Evolutionary conservation across 2,888 invertebrate species (phyloP).

Genomic region (Panorpa germanica): DNA sequence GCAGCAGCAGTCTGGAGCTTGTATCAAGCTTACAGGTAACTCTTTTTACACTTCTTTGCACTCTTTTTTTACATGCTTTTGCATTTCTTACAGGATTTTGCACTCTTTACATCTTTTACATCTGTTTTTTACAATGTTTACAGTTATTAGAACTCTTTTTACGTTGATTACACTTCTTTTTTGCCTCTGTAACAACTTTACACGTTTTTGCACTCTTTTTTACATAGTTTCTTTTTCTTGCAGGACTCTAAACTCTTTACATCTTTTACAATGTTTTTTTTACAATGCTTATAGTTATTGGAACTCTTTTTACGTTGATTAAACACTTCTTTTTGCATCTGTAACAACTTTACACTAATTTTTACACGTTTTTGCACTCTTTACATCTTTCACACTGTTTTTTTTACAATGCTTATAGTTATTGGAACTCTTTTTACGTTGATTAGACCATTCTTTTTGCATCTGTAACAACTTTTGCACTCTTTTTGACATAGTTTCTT

Average conservation of each 20-base stretch:
- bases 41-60: background rate
- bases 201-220: background rate
- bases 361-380: background rate
- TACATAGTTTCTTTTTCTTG: background rate
- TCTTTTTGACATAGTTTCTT: background rate
- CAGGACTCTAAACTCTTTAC: no score
- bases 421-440: background rate
- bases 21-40: constrained; percentile 84
- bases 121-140: no score
- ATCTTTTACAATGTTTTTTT: no score
- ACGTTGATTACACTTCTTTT: background rate
- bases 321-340: no score
- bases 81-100: no score
- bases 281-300: no score
- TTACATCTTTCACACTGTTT: background rate
- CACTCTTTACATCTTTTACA: background rate
- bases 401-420: no score
- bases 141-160: background rate
- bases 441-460: background rate
- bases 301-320: no score
- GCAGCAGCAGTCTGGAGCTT: constrained; percentile 92
- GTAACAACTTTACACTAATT: background rate
- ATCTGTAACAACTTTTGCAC: background rate
- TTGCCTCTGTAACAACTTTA: background rate
- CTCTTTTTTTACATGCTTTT: no score